Base-by-base conservation (phyloP, 2,113 vertebrate species). In the Onychostoma macrolepis region DNA sequence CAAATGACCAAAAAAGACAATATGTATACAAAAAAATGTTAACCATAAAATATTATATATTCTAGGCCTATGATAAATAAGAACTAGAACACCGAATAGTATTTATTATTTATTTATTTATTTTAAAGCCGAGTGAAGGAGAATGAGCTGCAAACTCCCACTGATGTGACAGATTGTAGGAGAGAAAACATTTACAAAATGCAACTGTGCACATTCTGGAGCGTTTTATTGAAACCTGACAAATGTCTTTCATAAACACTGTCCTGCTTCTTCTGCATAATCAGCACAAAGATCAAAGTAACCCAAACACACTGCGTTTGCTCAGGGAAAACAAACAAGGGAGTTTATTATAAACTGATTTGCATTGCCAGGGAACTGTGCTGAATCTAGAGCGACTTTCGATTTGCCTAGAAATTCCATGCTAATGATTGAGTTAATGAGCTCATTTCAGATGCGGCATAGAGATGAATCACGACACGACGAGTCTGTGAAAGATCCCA, bases 401-500 rank as follows among this genome's bases (percentile, higher is more conserved):
- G 19, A 36, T 4, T 28, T 4, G 75, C 43, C 48, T 36, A 50
- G 15, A 78, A 53, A 53, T n/a, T 53, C 28, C 50, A 38, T n/a
- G 77, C 77, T 38, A 58, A 58, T 79, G 77, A 79, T 58, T 36
- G 48, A 79, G 53, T 58, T 79, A 79, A 79, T 79, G 50, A 79
- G 50, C 77, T 79, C 45, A 58, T 79, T 79, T 79, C 77, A 79
- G 2, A 79, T 24, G 69, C 69, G 1, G 48, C 45, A 78, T 28
- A 24, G 26, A 33, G 48, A 79, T 36, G 77, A 58, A 56, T 24
- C 48, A n/a, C 21, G 5, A 56, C 45, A 21, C 15, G 12, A 4
- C 0, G 26, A 11, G 45, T 1, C 43, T 56, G 48, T 6, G 76
- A 33, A 3, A 56, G 76, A 58, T 79, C 43, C 26, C 43, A 48